Base-by-base conservation (phyloP, 2,888 invertebrate species). In the Mellilla xanthometata region DNA sequence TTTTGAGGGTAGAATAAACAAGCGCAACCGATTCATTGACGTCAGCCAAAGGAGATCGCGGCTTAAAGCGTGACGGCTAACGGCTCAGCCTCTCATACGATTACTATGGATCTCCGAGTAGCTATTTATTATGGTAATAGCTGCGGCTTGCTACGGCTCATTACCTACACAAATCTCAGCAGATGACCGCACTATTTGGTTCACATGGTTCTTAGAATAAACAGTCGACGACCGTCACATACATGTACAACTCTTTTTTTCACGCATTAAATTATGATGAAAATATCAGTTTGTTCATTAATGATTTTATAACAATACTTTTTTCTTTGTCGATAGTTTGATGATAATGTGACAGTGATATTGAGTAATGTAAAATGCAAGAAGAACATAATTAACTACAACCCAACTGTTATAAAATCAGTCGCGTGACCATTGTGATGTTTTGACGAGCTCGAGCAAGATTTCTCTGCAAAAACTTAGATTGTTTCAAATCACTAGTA, bases 401-500 rank as follows among this genome's bases (percentile, higher is more conserved):
- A 39, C 56, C 54, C 13, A 27, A 39, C 56, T 55, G 50, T 62
- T 66, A 60, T 53, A 54, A 1, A 49, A 61, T 49, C 52, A 49
- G 53, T 81, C 65, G 86, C 83, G 86, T 87, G 85, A 79, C 82
- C 70, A 61, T 54, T 60, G n/a, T n/a, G 66, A 70, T 68, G 68
- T 73, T 77, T 74, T 68, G 63, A 58, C 55, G 56, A 80, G 81
- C 76, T 74, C 72, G 65, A 61, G 54, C 55, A 54, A 80, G 81
- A 83, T 82, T 81, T 85, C 77, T 76, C 76, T 57, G 63, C 65
- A 78, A 79, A 76, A 82, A 79, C 69, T 19, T 65, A 76, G 72
- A 80, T 79, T 75, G 71, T 76, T 79, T 76, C 72, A 79, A 82
- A 85, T 81, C 68, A 77, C 74, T 61, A 72, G 68, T 65, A 72